Evolutionary conservation across 2,888 invertebrate species (phyloP).

Genomic region (Trilocha varians): DNA sequence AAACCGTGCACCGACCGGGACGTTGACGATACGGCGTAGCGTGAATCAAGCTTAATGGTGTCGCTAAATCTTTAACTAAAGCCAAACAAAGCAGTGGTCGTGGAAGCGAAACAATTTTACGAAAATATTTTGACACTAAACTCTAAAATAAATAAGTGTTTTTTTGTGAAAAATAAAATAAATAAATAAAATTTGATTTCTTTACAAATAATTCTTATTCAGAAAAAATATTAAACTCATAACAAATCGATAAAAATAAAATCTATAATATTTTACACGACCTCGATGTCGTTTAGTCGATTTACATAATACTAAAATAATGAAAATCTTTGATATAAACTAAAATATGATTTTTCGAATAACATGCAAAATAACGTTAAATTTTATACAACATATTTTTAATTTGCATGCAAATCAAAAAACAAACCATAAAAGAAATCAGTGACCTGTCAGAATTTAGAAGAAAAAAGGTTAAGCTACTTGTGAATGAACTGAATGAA

Average conservation of each 20-base stretch:
- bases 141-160: conserved; percentile 17
- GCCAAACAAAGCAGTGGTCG: neutral
- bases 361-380: no score
- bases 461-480: neutral
- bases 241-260: conserved; percentile 12
- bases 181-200: conserved; percentile 14
- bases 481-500: neutral
- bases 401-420: no score
- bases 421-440: no score
- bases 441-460: no score
- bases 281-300: neutral
- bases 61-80: no score
- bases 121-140: conserved; percentile 7
- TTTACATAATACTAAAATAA: neutral
- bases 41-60: no score
- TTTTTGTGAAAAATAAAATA: conserved; percentile 25
- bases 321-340: no score
- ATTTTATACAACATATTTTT: no score
- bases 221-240: conserved; percentile 15
- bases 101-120: conserved; percentile 45
- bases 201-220: conserved; percentile 1
- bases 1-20: no score
- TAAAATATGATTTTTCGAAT: no score
- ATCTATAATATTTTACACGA: neutral
- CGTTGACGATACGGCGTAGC: no score